Conservation (phyloP, 2,113 vertebrate genomes). For the Holacanthus passer region DNA sequence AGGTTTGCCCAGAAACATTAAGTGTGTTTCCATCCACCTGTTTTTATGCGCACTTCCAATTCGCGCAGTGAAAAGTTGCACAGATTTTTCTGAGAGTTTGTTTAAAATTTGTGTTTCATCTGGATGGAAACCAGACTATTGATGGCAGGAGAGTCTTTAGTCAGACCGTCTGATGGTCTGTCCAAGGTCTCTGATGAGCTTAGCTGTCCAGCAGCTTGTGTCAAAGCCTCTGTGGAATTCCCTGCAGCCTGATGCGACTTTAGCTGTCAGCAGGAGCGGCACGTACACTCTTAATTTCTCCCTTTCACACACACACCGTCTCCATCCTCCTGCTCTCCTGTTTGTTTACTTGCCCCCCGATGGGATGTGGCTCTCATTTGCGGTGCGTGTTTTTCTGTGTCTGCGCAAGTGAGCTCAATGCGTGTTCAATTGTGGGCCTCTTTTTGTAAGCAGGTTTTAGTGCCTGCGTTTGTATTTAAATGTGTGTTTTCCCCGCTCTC, state of each 20-base stretch:
- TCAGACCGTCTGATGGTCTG: no score
- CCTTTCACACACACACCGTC: conserved; percentile 16
- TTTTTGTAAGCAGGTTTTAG: neutral
- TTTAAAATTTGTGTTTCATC: neutral
- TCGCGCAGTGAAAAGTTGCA: no score
- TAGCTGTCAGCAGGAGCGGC: neutral
- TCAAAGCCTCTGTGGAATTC: neutral
- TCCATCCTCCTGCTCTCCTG: conserved; percentile 17
- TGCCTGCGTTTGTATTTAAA: conserved; percentile 15
- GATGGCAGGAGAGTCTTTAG: neutral
- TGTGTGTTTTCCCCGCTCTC: conserved; percentile 21
- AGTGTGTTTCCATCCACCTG: no score
- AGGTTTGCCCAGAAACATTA: no score
- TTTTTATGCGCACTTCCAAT: no score
- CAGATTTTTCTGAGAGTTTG: neutral
- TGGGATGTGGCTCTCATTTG: conserved; percentile 49
- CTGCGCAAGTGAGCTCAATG: neutral
- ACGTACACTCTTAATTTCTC: neutral
- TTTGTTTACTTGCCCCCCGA: conserved; percentile 68
- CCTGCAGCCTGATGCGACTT: conserved; percentile 25
- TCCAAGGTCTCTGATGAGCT: conserved; percentile 9
- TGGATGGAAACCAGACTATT: neutral
- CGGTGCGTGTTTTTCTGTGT: conserved; percentile 3
- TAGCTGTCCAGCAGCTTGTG: conserved; percentile 17
- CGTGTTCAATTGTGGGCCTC: neutral